Evolutionary conservation across 2,888 invertebrate species (phyloP), one percentile per base, ranked within the genome.

Genomic region (Rhagophthalmus giganteus): DNA sequence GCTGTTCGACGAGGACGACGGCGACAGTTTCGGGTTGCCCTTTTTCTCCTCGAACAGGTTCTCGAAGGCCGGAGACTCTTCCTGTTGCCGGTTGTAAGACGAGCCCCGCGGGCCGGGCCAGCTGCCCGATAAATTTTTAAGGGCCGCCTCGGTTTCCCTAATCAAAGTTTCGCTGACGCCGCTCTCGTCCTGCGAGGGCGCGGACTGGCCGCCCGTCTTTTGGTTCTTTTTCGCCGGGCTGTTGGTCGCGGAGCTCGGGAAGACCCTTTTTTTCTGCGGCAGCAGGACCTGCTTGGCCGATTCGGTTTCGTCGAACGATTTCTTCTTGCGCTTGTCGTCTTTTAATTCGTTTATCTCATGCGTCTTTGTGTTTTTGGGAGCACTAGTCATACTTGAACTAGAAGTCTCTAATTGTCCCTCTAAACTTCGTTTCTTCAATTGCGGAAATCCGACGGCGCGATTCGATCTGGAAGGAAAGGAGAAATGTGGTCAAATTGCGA

Each of bases 11-110:
- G 81, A 79, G 26, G 85, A 83, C 15, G 85, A 83, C 15, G 85
- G 85, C 24, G 84, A 79, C 76, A 85, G 78, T 66, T 79, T 80
- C 1, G 77, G 72, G 46, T 72, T 74, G n/a, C 83, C 81, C 65
- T 88, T 85, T 69, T 89, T 90, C 66, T 90, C 90, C 66, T 89
- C 88, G 67, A 91, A 91, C 0, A 91, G 77, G 73, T 90, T 90
- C 68, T 91, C 91, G 65, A 90, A 91, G 39, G 86, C 86, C 28
- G 87, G 87, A 16, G 86, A 85, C 63, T 89, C 89, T 58, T 90
- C 89, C 64, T 86, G 86, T 47, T 78, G 77, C 40, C 82, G 76
- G 44, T 84, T 83, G 64, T 86, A 86, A 5, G 78, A 68, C 20
- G 82, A 81, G 4, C 81, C 81, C 33, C 85, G 75, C 14, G 84